Evolutionary conservation across 1,140 invertebrate genomes (phyloP), one percentile per base, ranked within the genome.

Genomic region (Cataglyphis hispanica): DNA sequence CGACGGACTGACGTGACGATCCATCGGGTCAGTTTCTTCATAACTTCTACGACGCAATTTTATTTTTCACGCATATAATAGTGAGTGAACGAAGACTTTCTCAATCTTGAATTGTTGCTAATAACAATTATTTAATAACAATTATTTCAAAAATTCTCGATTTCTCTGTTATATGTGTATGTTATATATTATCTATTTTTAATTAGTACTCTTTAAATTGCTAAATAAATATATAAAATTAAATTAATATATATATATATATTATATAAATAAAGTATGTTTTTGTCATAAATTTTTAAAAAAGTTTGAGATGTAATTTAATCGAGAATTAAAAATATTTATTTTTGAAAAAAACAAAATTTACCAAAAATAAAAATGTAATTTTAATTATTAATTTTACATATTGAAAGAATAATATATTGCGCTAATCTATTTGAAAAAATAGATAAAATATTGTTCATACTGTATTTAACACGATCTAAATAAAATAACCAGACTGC

Each of bases 1-100:
- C 43, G 66, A 40, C 67, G 34, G 25, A 22, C 53, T 74, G 67
- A 83, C 69, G 56, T 83, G 78, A 83, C 67, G 34, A 72, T 72
- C 37, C 66, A 56, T 56, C 25, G 53, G 53, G 56, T 72, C 53
- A 60, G 66, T 16, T 60, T 60, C 66, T 72, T 81, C 25, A 25
- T n/a, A 34, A 81, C 34, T 60, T 80, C 10, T 11, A 25, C n/a
- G 2, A n/a, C 56, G 25, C 19, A 6, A 56, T 22, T 81, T 70
- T n/a, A n/a, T 31, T 56, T 16, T 40, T 70, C 37, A 16, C 2
- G 46, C 53, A 56, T 81, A 31, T 25, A 43, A 61, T 16, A 69
- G 11, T n/a, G 34, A 40, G 8, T 31, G 5, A 34, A 78, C 25
- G 16, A 56, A 6, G 6, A 43, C 7, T 66, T 27, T 50, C 6